phyloP scores from a whole-genome alignment of 2,797 vertebrate species.

The Tragopan temminckii region DNA sequence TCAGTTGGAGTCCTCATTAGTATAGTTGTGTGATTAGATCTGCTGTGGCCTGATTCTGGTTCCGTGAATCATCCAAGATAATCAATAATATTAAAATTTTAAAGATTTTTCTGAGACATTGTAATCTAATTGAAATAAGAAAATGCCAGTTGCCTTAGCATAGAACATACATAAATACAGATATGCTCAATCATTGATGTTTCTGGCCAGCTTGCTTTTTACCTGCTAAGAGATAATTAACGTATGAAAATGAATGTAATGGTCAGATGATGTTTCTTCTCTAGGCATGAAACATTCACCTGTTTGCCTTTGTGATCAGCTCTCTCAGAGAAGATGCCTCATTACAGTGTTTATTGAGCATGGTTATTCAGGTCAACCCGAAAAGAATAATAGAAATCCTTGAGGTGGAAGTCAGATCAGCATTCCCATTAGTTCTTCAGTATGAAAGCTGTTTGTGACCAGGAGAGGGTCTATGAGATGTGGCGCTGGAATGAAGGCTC shows the following conservation, averaged over 20 bases:
- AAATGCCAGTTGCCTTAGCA: neutral
- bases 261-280: neutral
- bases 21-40: neutral
- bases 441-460: neutral
- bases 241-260: neutral
- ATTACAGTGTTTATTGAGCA: neutral
- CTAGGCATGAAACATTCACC: neutral
- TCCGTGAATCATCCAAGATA: neutral
- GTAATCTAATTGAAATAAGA: neutral
- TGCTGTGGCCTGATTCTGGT: neutral
- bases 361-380: neutral
- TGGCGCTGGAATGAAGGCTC: too few species aligned
- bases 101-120: neutral
- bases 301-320: neutral
- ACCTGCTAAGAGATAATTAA: neutral
- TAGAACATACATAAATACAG: neutral
- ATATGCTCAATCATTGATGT: neutral
- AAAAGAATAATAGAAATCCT: neutral
- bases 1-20: constrained; percentile 2
- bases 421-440: neutral
- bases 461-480: too few species aligned
- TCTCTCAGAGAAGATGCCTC: neutral
- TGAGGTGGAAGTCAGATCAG: neutral
- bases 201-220: constrained; percentile 8
- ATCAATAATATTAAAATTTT: neutral